A percentile compares a stretch with the other conserved stretches of the same genome.
These are phyloP conservation scores for Ceryle rudis DNA, from an alignment of 2,797 vertebrate species.

Conservation along the genomic window DNA sequence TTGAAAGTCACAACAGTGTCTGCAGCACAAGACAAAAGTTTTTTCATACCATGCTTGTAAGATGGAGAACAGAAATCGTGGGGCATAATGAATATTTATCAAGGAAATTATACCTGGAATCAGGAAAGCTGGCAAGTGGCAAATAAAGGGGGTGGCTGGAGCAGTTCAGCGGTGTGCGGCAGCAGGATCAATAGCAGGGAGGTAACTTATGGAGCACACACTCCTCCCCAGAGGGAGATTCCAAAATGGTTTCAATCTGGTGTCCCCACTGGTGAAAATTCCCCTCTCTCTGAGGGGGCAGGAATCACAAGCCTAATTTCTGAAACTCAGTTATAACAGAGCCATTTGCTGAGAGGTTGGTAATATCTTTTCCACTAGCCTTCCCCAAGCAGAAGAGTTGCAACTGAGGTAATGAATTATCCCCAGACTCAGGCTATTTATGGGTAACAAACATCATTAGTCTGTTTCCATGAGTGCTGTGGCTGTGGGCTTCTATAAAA, in stretches of 20 bases:
- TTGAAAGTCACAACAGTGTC: neutral
- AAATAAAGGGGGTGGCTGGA: neutral
- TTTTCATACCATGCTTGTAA: neutral
- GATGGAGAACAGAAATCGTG: neutral
- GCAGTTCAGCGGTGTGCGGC: fast-evolving
- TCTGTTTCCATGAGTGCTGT: neutral
- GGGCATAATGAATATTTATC: neutral
- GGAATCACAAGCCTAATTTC: neutral
- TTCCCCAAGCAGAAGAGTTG: neutral
- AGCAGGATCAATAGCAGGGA: neutral
- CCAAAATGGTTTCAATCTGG: neutral
- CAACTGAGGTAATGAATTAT: conserved; percentile 26
- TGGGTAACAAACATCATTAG: neutral
- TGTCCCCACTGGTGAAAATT: neutral
- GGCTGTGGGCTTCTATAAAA: neutral
- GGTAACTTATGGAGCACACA: neutral
- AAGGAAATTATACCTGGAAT: neutral
- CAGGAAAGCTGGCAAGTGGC: neutral
- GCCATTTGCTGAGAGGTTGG: neutral
- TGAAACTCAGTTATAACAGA: neutral
- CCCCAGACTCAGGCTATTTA: neutral
- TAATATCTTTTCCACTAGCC: conserved; percentile 9
- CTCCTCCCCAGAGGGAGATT: neutral
- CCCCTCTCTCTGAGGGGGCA: neutral
- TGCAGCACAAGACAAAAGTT: neutral